Conservation (phyloP, 2,888 invertebrate genomes). For the Chydorus sphaericus region DNA sequence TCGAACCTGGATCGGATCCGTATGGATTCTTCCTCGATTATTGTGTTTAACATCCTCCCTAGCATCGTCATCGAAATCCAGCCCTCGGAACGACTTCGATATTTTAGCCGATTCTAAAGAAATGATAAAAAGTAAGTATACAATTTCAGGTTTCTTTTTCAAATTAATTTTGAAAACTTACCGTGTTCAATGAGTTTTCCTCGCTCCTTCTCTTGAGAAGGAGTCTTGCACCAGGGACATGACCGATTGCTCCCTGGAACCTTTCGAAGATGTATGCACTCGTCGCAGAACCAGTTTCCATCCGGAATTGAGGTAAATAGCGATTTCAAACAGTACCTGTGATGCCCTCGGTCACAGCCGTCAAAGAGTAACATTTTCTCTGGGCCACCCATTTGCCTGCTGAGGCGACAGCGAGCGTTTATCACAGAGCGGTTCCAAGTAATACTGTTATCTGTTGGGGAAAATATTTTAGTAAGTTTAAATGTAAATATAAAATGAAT, state of each 20-base stretch:
- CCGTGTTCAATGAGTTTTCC: conserved; percentile 5
- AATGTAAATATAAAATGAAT: not conserved
- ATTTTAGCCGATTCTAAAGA: too few relatives aligned
- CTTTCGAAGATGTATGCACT: conserved; percentile 49
- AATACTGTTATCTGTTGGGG: conserved; percentile 55
- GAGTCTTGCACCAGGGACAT: conserved; percentile 40
- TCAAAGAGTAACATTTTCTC: conserved; percentile 90
- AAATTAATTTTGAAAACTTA: too few relatives aligned
- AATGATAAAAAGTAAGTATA: too few relatives aligned
- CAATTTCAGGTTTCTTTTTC: too few relatives aligned
- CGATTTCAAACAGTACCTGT: conserved; percentile 87
- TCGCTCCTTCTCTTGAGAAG: conserved; percentile 5
- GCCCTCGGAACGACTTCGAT: too few relatives aligned
- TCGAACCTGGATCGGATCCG: too few relatives aligned
- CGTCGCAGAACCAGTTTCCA: conserved; percentile 84
- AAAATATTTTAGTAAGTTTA: not conserved
- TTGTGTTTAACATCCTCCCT: too few relatives aligned
- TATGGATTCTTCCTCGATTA: too few relatives aligned
- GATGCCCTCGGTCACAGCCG: conserved; percentile 83
- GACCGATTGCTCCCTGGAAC: conserved; percentile 45
- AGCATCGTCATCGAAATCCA: too few relatives aligned
- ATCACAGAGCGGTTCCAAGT: conserved; percentile 72
- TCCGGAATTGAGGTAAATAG: conserved; percentile 71
- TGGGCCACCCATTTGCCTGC: conserved; percentile 67
- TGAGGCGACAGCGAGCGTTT: conserved; percentile 72